A percentile compares a stretch with the other conserved stretches of the same genome.
phyloP scores from a whole-genome alignment of 1,140 invertebrate genomes.

The Orchesella cincta region DNA sequence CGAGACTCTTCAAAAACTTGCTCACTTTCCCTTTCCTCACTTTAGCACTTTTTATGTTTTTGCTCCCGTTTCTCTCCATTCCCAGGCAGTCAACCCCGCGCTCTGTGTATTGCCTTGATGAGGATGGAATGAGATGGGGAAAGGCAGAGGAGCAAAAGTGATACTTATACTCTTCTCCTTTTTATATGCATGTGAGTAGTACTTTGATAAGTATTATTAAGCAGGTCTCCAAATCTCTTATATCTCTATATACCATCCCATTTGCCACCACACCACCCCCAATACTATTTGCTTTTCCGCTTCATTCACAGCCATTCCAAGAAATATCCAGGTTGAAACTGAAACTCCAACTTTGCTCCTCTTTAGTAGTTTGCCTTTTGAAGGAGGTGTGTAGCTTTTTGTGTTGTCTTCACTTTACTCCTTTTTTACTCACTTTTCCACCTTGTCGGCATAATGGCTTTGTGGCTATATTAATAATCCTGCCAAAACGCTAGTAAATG shows the following conservation, averaged over 20 bases:
- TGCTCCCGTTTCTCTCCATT: neutral
- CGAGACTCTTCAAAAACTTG: neutral
- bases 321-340: no score
- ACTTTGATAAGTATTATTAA: no score
- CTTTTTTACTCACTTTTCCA: constrained; percentile 19
- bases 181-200: neutral
- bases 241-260: neutral
- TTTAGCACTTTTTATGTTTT: constrained; percentile 4
- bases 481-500: neutral
- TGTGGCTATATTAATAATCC: neutral
- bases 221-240: no score
- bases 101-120: neutral
- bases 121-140: neutral
- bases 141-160: neutral
- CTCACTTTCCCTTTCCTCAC: constrained; percentile 33
- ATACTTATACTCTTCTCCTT: neutral
- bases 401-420: constrained; percentile 18
- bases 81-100: no score
- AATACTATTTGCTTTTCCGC: no score
- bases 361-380: no score
- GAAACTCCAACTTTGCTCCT: no score
- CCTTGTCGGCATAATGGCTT: constrained; percentile 31
- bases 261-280: neutral
- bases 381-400: no score
- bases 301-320: no score